phyloP scores from a whole-genome alignment of 1,140 invertebrate genomes.

The Cryptotermes secundus region DNA sequence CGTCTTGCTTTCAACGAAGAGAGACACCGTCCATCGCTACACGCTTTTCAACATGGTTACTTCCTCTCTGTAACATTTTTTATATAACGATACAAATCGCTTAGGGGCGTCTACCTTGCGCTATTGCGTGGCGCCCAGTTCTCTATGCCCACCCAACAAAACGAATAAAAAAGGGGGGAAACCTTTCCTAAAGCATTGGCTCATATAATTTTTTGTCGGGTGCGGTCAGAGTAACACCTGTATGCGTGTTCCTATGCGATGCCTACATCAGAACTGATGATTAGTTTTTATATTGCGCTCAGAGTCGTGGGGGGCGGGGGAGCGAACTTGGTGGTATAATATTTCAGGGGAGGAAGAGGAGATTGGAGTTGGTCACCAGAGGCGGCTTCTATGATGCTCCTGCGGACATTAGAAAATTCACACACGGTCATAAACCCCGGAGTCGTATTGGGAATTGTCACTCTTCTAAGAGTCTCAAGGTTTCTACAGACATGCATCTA shows the following conservation, averaged over 20 bases:
- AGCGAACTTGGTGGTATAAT: neutral
- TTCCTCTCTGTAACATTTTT: neutral
- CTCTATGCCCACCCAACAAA: neutral
- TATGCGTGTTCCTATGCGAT: neutral
- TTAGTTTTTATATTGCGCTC: neutral
- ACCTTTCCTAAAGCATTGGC: constrained; percentile 8
- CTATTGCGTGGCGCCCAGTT: neutral
- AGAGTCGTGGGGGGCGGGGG: neutral
- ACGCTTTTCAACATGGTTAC: neutral
- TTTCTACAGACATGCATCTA: too few relatives aligned
- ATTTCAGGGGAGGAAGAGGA: neutral
- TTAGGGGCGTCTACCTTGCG: neutral
- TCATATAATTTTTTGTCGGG: neutral
- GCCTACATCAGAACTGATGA: neutral
- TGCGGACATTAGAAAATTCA: too few relatives aligned
- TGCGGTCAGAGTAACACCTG: neutral
- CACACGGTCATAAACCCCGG: too few relatives aligned
- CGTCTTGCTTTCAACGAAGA: neutral
- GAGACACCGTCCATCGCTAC: neutral
- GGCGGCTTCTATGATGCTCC: too few relatives aligned
- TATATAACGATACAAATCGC: neutral
- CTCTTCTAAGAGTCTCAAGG: too few relatives aligned
- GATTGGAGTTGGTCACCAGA: neutral
- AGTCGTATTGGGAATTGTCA: too few relatives aligned
- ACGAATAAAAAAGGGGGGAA: neutral